Percentiles rank a stretch among this genome's conserved stretches.
Evolutionary conservation across 2,888 invertebrate species (phyloP).

Genomic region (Metalampra italica): DNA sequence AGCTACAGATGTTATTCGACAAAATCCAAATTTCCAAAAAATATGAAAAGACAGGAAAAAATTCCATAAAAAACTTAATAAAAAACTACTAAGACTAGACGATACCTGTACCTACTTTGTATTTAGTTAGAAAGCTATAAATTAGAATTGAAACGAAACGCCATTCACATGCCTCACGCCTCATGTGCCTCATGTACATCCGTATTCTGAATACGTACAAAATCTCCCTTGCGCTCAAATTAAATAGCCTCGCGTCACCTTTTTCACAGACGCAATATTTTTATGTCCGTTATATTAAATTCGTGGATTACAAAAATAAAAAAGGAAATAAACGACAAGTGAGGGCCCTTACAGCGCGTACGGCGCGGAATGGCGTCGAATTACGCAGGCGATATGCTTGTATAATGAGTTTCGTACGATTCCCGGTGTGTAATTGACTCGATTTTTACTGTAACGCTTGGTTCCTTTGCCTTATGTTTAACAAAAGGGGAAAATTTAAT

Average conservation of each 20-base stretch:
- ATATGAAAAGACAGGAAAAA: no score
- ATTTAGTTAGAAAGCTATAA: no score
- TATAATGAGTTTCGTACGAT: slow-evolving; percentile 51
- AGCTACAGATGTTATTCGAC: no score
- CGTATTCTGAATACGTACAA: slow-evolving; percentile 1
- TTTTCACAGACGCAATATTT: slow-evolving; percentile 49
- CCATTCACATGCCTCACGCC: no score
- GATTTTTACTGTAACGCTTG: slow-evolving; percentile 30
- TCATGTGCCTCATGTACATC: no score
- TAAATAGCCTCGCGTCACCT: slow-evolving; percentile 42
- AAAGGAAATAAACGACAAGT: slow-evolving; percentile 63
- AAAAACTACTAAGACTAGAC: no score
- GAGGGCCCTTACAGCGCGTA: slow-evolving; percentile 50
- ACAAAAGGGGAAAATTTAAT: no score
- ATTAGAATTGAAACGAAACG: no score
- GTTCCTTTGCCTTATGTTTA: no score
- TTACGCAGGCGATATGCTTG: slow-evolving; percentile 37
- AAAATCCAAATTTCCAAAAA: no score
- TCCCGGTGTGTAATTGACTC: slow-evolving; percentile 46
- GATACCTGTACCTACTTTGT: no score
- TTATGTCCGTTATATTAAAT: slow-evolving; percentile 62
- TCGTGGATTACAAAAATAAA: slow-evolving; percentile 65
- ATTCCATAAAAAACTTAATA: no score
- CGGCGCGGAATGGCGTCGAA: slow-evolving; percentile 42
- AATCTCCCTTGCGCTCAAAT: slow-evolving; percentile 38